Evolutionary conservation across 2,888 invertebrate species (phyloP).

Genomic region (Agrilus cyanescens): DNA sequence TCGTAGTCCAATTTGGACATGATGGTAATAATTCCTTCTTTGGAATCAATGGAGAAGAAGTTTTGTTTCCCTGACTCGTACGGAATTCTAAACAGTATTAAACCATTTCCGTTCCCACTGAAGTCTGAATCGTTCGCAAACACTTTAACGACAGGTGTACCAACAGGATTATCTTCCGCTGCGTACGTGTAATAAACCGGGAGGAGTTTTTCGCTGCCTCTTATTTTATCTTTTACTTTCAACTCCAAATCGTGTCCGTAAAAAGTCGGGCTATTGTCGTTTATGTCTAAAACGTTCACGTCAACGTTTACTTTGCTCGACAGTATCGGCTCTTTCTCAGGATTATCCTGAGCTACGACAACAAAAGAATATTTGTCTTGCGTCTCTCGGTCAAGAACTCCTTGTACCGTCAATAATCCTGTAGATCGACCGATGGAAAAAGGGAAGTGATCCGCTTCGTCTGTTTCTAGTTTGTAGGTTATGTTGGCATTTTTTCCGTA

Average conservation of each 20-base stretch:
- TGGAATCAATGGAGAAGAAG: constrained; percentile 71
- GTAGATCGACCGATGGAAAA: constrained; percentile 59
- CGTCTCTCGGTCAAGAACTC: constrained; percentile 65
- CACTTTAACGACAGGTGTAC: constrained; percentile 61
- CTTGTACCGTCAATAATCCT: constrained; percentile 60
- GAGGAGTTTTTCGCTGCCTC: constrained; percentile 41
- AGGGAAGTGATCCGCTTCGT: constrained; percentile 40
- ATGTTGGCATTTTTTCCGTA: constrained; percentile 70
- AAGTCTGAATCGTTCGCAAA: constrained; percentile 80
- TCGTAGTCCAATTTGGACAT: constrained; percentile 63
- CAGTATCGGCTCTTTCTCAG: constrained; percentile 41
- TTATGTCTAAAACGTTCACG: constrained; percentile 69
- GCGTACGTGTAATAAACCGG: constrained; percentile 68
- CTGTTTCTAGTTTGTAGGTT: constrained; percentile 50
- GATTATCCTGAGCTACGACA: constrained; percentile 65
- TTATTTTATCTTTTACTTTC: constrained; percentile 34
- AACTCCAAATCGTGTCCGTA: constrained; percentile 60
- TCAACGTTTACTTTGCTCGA: constrained; percentile 67
- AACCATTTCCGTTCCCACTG: constrained; percentile 74
- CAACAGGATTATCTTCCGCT: constrained; percentile 62
- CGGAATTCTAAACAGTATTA: constrained; percentile 65
- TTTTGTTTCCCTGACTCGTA: constrained; percentile 50
- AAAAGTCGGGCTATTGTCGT: constrained; percentile 74
- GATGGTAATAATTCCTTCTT: constrained; percentile 72
- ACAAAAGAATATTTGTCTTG: constrained; percentile 58